Evolutionary conservation across 2,888 invertebrate species (phyloP).

Genomic region (Branchipolynoe longqiensis): DNA sequence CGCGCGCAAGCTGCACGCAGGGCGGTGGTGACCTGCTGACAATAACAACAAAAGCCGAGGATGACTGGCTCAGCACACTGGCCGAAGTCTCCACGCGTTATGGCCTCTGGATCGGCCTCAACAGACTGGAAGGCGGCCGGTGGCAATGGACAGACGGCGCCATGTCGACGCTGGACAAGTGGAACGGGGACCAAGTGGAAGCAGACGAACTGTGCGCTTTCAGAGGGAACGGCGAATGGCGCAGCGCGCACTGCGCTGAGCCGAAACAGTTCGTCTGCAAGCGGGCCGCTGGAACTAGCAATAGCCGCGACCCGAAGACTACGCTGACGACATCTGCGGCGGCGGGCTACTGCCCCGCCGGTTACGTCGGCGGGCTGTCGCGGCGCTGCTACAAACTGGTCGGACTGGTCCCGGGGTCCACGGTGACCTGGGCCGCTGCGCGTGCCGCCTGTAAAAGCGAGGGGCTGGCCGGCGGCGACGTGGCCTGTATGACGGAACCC

Average conservation of each 20-base stretch:
- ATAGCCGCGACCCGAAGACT: neutral
- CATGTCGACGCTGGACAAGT: neutral
- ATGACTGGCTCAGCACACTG: conserved; percentile 18
- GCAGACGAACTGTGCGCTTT: neutral
- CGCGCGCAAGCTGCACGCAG: neutral
- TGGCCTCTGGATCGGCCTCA: conserved; percentile 15
- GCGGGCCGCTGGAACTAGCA: neutral
- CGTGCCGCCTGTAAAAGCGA: neutral
- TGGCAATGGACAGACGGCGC: conserved; percentile 25
- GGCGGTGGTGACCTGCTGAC: conserved; percentile 12
- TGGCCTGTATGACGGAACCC: neutral
- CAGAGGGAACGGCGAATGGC: neutral
- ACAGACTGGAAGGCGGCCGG: neutral
- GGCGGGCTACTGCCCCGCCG: conserved; percentile 1
- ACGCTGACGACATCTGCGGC: neutral
- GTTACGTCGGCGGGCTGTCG: neutral
- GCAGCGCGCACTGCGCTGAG: conserved; percentile 1
- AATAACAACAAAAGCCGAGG: conserved; percentile 26
- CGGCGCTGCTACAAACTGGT: neutral
- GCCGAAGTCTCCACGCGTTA: neutral
- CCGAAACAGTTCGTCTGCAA: neutral
- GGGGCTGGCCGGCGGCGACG: neutral
- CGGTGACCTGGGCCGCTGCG: neutral
- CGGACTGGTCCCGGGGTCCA: neutral
- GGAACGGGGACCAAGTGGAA: neutral